Evolutionary conservation across 2,888 invertebrate genomes (phyloP), one percentile per base, ranked within the genome.

Genomic region (Parasteatoda lunata): DNA sequence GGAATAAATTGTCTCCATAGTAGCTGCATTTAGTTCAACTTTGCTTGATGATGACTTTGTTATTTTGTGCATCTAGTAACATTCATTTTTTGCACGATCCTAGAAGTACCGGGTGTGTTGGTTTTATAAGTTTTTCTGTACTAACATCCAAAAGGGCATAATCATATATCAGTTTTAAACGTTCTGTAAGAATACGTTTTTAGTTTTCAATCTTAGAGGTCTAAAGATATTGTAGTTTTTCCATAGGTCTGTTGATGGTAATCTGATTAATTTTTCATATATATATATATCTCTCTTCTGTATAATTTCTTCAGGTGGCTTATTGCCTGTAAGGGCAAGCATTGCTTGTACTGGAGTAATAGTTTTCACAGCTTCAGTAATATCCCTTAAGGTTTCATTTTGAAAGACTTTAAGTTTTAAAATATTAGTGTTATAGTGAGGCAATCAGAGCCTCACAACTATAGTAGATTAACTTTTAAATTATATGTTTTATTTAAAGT

Each of bases 251-350:
- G 51, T 66, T 15, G 7, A 48, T 49, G 66, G 15, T 51, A 51
- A 30, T 77, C 77, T 49, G 66, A 66, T 66, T 49, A 77, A 77
- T 66, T 66, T 77, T 51, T 65, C 65, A 51, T 51, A 77, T 51
- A 77, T n/a, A 30, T 66, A 66, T 66, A 66, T 15, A 66, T 15
- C 66, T 66, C 15, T 66, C 1, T 66, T 15, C 66, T 66, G n/a
- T 15, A 66, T 66, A 66, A 30, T 30, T 30, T 30, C 30, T 30
- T 30, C 30, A 30, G 30, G 30, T 30, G 30, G 30, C 2, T 30
- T 2, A 30, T 30, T 30, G 30, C 30, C 54, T 45, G 47, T 73
- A 15, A 64, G 75, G 75, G 6, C 59, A 13, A 76, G 47, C 49
- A 51, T 51, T 77, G 51, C 15, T 15, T 66, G 13, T 49, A 66